Evolutionary conservation across 35 echinoderm and acorn worm species (phyloP), one percentile per base, ranked within the genome.

Genomic region (Lytechinus variegatus): DNA sequence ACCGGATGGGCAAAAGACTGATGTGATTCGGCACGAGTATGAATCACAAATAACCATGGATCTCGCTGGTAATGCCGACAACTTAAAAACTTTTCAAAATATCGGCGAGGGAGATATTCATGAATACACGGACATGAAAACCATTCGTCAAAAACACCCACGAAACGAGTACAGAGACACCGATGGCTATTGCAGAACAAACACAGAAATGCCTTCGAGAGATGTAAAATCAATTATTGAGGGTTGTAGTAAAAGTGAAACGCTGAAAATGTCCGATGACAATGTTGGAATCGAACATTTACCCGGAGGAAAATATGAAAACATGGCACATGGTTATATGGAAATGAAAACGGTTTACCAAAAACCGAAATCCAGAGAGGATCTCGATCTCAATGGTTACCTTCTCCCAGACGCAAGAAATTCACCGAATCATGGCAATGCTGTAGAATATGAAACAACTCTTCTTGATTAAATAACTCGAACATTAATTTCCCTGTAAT

Each of bases 341-440:
- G 66, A 79, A 24, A 79, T 79, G 66, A 79, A 79, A n/a, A 79
- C 66, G 16, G 66, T 79, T 79, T 79, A 79, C 66, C 66, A 79
- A 79, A 79, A 79, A 24, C 66, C 66, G 0, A 79, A 8, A 79
- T 24, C 66, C 12, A 24, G 66, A 24, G n/a, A 14, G 66, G 66
- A 79, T 24, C 19, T 24, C 19, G 66, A 79, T 79, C 66, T 79
- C n/a, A 19, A 79, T 79, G 66, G 66, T 7, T 79, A 79, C 8
- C 4, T 79, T 4, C 66, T 79, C n/a, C 66, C 14, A 21, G n/a
- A 79, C 66, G 21, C 66, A 79, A 79, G 4, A n/a, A 6, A 5
- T 19, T 24, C 66, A 16, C 14, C n/a, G 21, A 79, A 79, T 79
- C 19, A 79, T 79, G 66, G 66, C n/a, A 24, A 79, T 79, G 14